Evolutionary conservation across 2,797 vertebrate species (phyloP), one percentile per base, ranked within the genome.

Genomic region (Pantherophis vulpinus): DNA sequence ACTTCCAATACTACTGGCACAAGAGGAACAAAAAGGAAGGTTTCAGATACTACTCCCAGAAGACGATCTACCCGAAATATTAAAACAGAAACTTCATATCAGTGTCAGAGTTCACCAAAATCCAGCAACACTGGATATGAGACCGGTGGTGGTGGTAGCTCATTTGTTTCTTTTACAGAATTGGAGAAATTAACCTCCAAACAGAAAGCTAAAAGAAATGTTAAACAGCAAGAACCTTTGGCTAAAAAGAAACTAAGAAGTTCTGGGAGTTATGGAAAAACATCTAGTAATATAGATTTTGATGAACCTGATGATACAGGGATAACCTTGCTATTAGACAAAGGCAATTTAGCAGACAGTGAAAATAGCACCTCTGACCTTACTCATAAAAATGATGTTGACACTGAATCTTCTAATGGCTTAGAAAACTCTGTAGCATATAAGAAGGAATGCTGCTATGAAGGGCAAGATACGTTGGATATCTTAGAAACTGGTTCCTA

Each of bases 61-160:
- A 98, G 98, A 93, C 98, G 98, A 56, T 99, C 99, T 70, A 97
- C 98, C 88, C 98, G 98, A 83, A 98, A 98, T 96, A 98, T 95
- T 93, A 98, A 98, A 96, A 95, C 96, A 0, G 98, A 98, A 95
- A 97, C 98, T 79, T 95, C 97, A 1, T 93, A 93, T 87, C 98
- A 98, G 0, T 97, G 98, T 94, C 97, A 97, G 92, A 97, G 94
- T 13, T 98, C 98, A 0, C 97, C 98, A 37, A 97, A 97, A 74
- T 98, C 98, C 14, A 97, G 96, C 92, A 96, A 96, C 87, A 98
- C 99, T 23, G 98, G 98, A 4, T 98, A 98, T 0, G 97, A 98
- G 95, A 97, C 98, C 3, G 97, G 98, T 10, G 96, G 96, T 29
- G 95, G 96, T 86, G 97, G 56, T 92, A 98, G 96, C 91, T 94